Percentiles rank a stretch among this genome's conserved stretches.
These are phyloP conservation scores for Cyanocitta stelleri DNA, from an alignment of 2,113 vertebrate genomes.

Conservation along the genomic window DNA sequence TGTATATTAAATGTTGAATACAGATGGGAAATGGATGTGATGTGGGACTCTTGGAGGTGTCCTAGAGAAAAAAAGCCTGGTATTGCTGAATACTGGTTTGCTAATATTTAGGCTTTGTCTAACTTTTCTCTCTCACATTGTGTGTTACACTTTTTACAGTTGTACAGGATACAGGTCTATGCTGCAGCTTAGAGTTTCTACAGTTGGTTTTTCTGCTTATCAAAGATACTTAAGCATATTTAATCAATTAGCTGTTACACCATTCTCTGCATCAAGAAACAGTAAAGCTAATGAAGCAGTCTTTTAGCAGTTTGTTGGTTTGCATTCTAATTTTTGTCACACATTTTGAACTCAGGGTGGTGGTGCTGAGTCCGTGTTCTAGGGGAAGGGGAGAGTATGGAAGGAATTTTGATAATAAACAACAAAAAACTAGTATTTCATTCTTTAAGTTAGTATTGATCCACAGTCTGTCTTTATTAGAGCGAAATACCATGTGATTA, in stretches of 20 bases:
- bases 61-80: neutral
- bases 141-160: neutral
- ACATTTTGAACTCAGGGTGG: neutral
- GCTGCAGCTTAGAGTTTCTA: neutral
- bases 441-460: neutral
- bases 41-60: neutral
- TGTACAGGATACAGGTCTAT: neutral
- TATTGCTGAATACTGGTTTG: neutral
- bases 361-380: neutral
- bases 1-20: neutral
- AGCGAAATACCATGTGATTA: neutral
- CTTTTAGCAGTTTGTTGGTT: neutral
- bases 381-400: neutral
- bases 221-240: neutral
- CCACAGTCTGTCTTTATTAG: neutral
- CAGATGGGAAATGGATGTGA: neutral
- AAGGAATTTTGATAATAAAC: neutral
- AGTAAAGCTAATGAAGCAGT: neutral
- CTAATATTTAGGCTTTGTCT: neutral
- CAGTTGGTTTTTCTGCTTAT: neutral
- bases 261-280: neutral
- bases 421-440: neutral
- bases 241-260: neutral
- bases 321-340: neutral
- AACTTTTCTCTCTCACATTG: neutral